These are phyloP conservation scores for Sebastes taczanowskii DNA, from an alignment of 2,797 vertebrate genomes.

Conservation along the genomic window DNA sequence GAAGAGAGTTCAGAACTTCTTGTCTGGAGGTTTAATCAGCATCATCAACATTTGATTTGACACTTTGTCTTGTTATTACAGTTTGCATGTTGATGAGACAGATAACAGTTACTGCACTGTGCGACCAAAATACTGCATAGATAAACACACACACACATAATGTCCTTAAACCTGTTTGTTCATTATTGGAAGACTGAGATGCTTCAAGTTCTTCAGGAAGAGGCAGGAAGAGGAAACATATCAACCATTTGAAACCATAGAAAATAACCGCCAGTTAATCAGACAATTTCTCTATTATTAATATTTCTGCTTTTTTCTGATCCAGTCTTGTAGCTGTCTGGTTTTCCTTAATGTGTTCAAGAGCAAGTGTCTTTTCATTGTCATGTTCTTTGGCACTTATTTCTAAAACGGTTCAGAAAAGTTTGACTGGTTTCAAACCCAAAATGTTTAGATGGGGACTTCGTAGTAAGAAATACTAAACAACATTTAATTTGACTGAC, in stretches of 20 bases:
- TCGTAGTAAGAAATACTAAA: not conserved
- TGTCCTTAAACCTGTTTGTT: conserved; percentile 45
- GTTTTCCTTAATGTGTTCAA: not conserved
- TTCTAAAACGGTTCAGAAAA: not conserved
- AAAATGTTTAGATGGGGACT: not conserved
- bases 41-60: conserved; percentile 33
- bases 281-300: not conserved
- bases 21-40: not conserved
- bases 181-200: conserved; percentile 86
- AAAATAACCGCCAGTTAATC: not conserved
- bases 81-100: conserved; percentile 7
- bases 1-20: not conserved
- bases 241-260: conserved; percentile 34
- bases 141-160: conserved; percentile 34
- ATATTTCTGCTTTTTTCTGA: not conserved
- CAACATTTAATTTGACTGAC: not conserved
- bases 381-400: not conserved
- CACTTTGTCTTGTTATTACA: conserved; percentile 19
- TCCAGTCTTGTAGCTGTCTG: not conserved
- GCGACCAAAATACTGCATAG: conserved; percentile 79
- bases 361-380: not conserved
- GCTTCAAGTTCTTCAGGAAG: conserved; percentile 95
- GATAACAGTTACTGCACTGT: conserved; percentile 78
- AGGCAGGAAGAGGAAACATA: conserved; percentile 66
- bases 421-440: not conserved